Conservation (phyloP, 1,140 invertebrate species). For the Harlomillsia oculata region DNA sequence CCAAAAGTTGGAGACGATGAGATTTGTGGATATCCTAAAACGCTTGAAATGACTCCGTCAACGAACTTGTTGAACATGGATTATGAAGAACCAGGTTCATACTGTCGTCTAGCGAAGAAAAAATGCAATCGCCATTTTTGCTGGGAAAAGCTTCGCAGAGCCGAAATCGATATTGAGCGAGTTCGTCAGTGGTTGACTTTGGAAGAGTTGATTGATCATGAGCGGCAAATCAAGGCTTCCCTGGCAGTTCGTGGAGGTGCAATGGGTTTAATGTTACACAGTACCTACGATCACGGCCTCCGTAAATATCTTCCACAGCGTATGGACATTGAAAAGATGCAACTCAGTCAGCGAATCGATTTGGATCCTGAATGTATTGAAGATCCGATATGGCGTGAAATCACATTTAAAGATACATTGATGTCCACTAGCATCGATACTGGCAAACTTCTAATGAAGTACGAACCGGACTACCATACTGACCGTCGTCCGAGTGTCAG, state of each 20-base stretch:
- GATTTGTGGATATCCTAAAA: conserved; percentile 80
- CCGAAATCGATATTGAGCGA: conserved; percentile 65
- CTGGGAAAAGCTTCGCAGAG: conserved; percentile 89
- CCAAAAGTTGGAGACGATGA: conserved; percentile 73
- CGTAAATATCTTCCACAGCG: conserved; percentile 46
- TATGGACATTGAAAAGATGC: background rate
- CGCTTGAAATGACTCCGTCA: conserved; percentile 53
- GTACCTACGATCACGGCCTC: conserved; percentile 85
- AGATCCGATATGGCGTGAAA: background rate
- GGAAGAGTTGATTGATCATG: conserved; percentile 91
- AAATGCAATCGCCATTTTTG: conserved; percentile 83
- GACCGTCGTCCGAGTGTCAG: too few relatives aligned
- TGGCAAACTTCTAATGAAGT: too few relatives aligned
- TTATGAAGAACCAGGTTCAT: conserved; percentile 54
- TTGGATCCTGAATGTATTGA: background rate
- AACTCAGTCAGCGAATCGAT: background rate
- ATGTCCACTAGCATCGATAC: too few relatives aligned
- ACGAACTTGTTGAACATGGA: background rate
- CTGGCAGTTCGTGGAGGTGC: conserved; percentile 84
- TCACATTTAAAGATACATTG: background rate
- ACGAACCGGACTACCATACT: too few relatives aligned
- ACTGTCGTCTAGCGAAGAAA: conserved; percentile 80
- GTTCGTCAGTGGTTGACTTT: conserved; percentile 78
- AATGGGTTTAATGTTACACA: conserved; percentile 83
- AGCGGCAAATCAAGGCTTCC: conserved; percentile 71